A percentile compares a stretch with the other conserved stretches of the same genome.
Evolutionary conservation across 2,797 vertebrate species (phyloP).

Genomic region (Molossus molossus): DNA sequence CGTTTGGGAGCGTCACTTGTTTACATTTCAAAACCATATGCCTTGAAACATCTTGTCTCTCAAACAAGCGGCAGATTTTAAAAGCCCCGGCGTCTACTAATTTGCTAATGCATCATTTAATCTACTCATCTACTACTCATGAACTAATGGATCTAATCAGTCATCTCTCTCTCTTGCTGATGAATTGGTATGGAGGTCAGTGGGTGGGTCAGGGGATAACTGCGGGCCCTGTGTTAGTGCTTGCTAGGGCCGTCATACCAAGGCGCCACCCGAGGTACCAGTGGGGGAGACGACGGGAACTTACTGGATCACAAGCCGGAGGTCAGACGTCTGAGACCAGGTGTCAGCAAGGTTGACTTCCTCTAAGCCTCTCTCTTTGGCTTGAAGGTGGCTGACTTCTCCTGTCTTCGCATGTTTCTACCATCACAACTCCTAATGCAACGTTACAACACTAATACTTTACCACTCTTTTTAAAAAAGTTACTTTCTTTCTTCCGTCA

Average conservation of each 20-base stretch:
- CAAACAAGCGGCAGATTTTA: background rate
- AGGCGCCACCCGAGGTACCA: too few relatives aligned
- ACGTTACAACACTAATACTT: background rate
- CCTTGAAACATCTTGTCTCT: slow-evolving; percentile 5
- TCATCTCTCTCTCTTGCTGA: background rate
- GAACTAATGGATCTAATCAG: background rate
- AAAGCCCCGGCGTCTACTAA: background rate
- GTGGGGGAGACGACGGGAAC: background rate
- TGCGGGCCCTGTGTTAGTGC: background rate
- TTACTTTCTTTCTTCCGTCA: too few relatives aligned
- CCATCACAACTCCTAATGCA: background rate
- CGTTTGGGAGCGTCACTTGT: background rate
- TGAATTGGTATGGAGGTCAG: background rate
- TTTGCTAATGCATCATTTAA: background rate
- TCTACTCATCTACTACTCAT: background rate
- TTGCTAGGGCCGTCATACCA: background rate
- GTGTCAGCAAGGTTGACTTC: background rate
- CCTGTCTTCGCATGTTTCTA: background rate
- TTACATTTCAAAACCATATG: background rate
- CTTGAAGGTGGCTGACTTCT: background rate
- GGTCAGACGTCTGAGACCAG: background rate
- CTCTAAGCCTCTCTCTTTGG: background rate
- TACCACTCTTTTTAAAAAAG: too few relatives aligned
- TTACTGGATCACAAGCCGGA: background rate
- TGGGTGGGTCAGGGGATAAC: background rate